Evolutionary conservation across 2,888 invertebrate genomes (phyloP).

Genomic region (Hemithea aestivaria): DNA sequence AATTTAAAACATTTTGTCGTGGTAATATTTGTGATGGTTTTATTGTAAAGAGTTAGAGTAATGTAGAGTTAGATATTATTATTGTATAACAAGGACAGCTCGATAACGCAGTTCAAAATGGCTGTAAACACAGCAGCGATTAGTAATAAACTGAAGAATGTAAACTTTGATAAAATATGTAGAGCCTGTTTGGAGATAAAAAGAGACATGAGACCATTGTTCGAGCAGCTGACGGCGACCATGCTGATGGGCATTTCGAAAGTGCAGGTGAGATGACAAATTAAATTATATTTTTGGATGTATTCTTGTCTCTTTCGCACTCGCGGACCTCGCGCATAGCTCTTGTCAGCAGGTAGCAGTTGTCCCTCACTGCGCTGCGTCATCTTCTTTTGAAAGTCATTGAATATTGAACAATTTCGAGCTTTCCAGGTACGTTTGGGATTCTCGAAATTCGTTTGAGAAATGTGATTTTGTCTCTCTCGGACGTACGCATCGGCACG

Average conservation of each 20-base stretch:
- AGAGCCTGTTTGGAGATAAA: conserved; percentile 81
- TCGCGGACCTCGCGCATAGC: conserved; percentile 29
- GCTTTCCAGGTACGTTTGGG: conserved; percentile 45
- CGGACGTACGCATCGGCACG: conserved; percentile 31
- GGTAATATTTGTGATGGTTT: no score
- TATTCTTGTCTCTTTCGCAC: conserved; percentile 67
- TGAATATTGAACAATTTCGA: conserved; percentile 48
- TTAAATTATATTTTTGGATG: conserved; percentile 40
- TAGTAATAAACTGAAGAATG: conserved; percentile 47
- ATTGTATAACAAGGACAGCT: conserved; percentile 55
- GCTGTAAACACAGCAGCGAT: conserved; percentile 42
- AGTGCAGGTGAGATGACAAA: conserved; percentile 75
- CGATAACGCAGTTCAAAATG: conserved; percentile 65
- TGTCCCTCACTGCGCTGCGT: conserved; percentile 63
- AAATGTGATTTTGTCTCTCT: conserved; percentile 64
- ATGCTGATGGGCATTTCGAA: conserved; percentile 83
- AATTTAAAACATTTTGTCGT: no score
- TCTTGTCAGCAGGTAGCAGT: conserved; percentile 47
- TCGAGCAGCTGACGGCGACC: conserved; percentile 81
- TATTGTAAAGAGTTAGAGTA: no score
- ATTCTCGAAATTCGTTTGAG: conserved; percentile 63
- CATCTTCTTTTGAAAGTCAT: conserved; percentile 73
- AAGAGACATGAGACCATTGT: conserved; percentile 82
- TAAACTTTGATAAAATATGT: conserved; percentile 81
- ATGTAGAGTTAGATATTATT: conserved; percentile 8